Conservation (phyloP, 2,113 vertebrate genomes). For the Notarius lentiginosus region DNA sequence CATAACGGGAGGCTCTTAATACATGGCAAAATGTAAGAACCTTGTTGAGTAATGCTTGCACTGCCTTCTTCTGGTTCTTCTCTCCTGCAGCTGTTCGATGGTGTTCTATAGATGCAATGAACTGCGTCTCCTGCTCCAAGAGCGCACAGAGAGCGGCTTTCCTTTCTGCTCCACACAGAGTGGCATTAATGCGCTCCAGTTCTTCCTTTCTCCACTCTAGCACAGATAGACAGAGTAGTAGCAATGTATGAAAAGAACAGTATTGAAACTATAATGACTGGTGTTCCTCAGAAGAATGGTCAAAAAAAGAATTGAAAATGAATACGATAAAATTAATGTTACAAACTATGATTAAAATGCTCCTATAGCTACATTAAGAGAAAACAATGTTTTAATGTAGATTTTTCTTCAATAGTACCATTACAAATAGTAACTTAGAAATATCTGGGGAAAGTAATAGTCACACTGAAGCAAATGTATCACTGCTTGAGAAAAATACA, state of each 20-base stretch:
- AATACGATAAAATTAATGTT: neutral
- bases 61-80: slow-evolving; percentile 66
- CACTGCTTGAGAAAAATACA: neutral
- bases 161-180: slow-evolving; percentile 78
- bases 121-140: slow-evolving; percentile 81
- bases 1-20: neutral
- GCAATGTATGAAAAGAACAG: neutral
- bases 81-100: slow-evolving; percentile 67
- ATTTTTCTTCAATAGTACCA: neutral
- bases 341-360: neutral
- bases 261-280: neutral
- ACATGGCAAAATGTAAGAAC: slow-evolving; percentile 60
- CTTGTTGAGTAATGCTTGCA: slow-evolving; percentile 80
- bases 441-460: neutral
- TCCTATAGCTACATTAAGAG: neutral
- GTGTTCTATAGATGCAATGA: slow-evolving; percentile 80
- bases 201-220: slow-evolving; percentile 85
- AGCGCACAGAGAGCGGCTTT: slow-evolving; percentile 85
- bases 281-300: neutral
- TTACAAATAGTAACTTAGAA: neutral
- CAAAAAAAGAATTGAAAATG: neutral
- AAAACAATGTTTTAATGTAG: neutral
- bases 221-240: slow-evolving; percentile 24
- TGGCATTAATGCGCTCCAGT: slow-evolving; percentile 69
- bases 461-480: neutral